phyloP scores from a whole-genome alignment of 2,888 invertebrate species.

The Sphaerophoria rueppellii region DNA sequence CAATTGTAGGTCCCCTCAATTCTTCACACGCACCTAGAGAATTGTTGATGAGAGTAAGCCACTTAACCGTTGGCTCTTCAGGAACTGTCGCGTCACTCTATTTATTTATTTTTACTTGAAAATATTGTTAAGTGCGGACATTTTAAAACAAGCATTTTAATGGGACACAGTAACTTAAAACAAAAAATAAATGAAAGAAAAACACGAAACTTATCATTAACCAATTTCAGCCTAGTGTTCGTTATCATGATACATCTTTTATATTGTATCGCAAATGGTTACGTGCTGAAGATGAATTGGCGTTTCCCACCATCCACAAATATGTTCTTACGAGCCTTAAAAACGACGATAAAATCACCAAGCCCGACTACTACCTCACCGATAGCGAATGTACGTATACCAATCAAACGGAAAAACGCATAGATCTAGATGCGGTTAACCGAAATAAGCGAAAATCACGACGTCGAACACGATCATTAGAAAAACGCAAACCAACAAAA shows the following conservation, averaged over 20 bases:
- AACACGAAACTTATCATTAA: conserved; percentile 21
- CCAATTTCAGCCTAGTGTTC: conserved; percentile 75
- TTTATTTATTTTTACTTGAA: no score
- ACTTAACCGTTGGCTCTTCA: no score
- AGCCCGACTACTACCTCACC: conserved; percentile 70
- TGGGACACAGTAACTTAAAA: neutral
- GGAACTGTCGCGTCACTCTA: no score
- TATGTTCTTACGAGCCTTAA: conserved; percentile 62
- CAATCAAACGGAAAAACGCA: conserved; percentile 60
- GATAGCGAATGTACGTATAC: conserved; percentile 69
- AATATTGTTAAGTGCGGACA: neutral
- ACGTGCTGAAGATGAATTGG: conserved; percentile 74
- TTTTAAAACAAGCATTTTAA: conserved; percentile 52
- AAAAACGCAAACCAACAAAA: conserved; percentile 58
- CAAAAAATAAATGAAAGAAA: neutral
- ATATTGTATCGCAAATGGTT: conserved; percentile 75
- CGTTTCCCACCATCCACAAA: conserved; percentile 74
- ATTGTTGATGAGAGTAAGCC: no score
- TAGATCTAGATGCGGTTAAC: conserved; percentile 59
- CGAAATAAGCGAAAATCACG: conserved; percentile 70
- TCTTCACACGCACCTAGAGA: no score
- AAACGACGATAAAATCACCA: conserved; percentile 55
- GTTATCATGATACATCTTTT: conserved; percentile 75
- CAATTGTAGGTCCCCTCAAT: no score
- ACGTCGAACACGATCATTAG: conserved; percentile 72